These are phyloP conservation scores for Oppia nitens DNA, from an alignment of 1,140 invertebrate species.

Conservation along the genomic window DNA sequence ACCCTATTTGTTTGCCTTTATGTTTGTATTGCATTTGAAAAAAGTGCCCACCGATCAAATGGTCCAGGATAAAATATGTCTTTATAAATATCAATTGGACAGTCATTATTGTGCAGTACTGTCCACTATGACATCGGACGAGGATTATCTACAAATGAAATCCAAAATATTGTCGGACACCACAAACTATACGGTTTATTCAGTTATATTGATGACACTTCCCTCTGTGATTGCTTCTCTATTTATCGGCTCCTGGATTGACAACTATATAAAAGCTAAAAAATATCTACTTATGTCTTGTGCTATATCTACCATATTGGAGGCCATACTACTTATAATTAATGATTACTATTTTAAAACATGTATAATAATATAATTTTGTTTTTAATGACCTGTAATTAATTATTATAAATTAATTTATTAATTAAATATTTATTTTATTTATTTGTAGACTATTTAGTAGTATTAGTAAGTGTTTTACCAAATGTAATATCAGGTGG, in stretches of 20 bases:
- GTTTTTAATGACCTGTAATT: no score
- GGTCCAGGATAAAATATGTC: slow-evolving; percentile 29
- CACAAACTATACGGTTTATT: not conserved
- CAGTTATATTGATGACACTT: not conserved
- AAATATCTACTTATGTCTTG: not conserved
- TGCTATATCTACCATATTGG: not conserved
- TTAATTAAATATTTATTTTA: no score
- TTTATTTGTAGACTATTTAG: not conserved
- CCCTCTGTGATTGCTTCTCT: not conserved
- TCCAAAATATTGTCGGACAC: slow-evolving; percentile 1
- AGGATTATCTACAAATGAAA: not conserved
- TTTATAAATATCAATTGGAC: not conserved
- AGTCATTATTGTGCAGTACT: not conserved
- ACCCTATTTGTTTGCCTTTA: slow-evolving; percentile 2
- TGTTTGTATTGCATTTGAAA: slow-evolving; percentile 3
- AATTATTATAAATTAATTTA: no score
- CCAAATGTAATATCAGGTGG: not conserved
- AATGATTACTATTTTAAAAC: not conserved
- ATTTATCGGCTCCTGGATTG: not conserved
- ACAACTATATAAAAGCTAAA: not conserved
- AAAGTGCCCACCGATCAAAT: slow-evolving; percentile 30
- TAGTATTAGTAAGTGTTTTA: not conserved
- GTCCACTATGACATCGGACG: slow-evolving; percentile 1
- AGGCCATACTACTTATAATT: not conserved
- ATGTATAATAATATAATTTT: no score